Evolutionary conservation across 1,140 invertebrate genomes (phyloP).

Genomic region (Drosophila oshimai): DNA sequence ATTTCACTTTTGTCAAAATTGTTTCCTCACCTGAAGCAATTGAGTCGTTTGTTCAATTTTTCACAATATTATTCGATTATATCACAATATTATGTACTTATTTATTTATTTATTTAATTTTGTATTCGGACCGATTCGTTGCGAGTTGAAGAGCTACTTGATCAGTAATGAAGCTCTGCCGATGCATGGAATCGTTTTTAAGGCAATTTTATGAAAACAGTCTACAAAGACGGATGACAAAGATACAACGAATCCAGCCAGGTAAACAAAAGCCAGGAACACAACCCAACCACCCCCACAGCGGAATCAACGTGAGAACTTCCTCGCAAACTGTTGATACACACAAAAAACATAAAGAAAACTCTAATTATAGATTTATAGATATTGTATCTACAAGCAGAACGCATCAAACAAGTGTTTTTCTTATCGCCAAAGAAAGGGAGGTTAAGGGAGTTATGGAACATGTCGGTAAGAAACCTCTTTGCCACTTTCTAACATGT

Average conservation of each 20-base stretch:
- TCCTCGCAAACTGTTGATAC: slow-evolving; percentile 19
- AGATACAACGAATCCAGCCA: slow-evolving; percentile 26
- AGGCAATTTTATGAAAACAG: slow-evolving; percentile 13
- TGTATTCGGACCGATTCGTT: slow-evolving; percentile 1
- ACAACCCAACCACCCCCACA: slow-evolving; percentile 8
- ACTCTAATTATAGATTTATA: slow-evolving; percentile 72
- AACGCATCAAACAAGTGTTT: slow-evolving; percentile 53
- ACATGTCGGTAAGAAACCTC: slow-evolving; percentile 30
- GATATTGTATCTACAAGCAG: slow-evolving; percentile 61
- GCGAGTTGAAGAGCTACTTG: slow-evolving; percentile 32
- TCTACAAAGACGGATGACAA: slow-evolving; percentile 33
- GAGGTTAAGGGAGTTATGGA: slow-evolving; percentile 18
- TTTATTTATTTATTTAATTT: slow-evolving; percentile 17
- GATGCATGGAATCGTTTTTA: slow-evolving; percentile 38
- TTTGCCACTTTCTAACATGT: slow-evolving; percentile 47
- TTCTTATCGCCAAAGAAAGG: slow-evolving; percentile 35
- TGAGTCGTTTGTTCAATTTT: slow-evolving; percentile 1
- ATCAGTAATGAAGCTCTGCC: slow-evolving; percentile 48
- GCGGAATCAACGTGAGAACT: slow-evolving; percentile 18
- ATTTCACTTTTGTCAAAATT: slow-evolving; percentile 1
- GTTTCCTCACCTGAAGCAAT: slow-evolving; percentile 10
- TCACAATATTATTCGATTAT: slow-evolving; percentile 23
- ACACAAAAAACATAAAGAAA: slow-evolving; percentile 24
- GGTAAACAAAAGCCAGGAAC: slow-evolving; percentile 55
- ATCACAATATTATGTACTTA: slow-evolving; percentile 6